Evolutionary conservation across 1,140 invertebrate species (phyloP), one percentile per base, ranked within the genome.

Genomic region (Heliconius hewitsoni): DNA sequence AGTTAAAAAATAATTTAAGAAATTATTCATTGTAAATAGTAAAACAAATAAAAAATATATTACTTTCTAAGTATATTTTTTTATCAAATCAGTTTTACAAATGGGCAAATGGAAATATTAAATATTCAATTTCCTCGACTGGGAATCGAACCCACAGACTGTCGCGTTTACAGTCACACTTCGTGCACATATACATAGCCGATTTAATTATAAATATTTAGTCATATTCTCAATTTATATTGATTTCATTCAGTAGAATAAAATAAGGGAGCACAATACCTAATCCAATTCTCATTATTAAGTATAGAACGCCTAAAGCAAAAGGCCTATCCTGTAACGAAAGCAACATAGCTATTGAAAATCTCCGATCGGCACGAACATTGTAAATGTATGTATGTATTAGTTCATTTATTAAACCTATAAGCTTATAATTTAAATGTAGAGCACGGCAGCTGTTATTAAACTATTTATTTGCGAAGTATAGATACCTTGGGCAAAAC

Each of bases 221-320:
- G 4, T 46, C 13, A 11, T 60, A 8, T 23, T 23, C 57, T n/a
- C 23, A 27, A 23, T 60, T 60, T 8, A 60, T 27, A 23, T 60
- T 60, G 57, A 60, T 60, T 60, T 23, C 57, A 60, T 46, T 46
- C 42, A 46, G n/a, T 60, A 60, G 8, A 60, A 80, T 80, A 80
- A 80, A 80, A 80, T 71, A 78, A 78, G 30, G 73, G 74, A 74
- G 76, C 74, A 77, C 66, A 81, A 74, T 81, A 81, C 78, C 74
- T 81, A 81, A 81, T 81, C 78, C 76, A 72, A 71, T 82, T 74
- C 74, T 82, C 81, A 82, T 79, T 76, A 82, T 82, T 79, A 79
- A 79, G 76, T 79, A 72, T 39, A 57, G 74, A 27, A 70, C 34
- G 81, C 77, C 81, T 76, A 71, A 74, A 79, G 77, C 77, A 76